phyloP scores from a whole-genome alignment of 2,797 vertebrate genomes.

The Lithobates pipiens region DNA sequence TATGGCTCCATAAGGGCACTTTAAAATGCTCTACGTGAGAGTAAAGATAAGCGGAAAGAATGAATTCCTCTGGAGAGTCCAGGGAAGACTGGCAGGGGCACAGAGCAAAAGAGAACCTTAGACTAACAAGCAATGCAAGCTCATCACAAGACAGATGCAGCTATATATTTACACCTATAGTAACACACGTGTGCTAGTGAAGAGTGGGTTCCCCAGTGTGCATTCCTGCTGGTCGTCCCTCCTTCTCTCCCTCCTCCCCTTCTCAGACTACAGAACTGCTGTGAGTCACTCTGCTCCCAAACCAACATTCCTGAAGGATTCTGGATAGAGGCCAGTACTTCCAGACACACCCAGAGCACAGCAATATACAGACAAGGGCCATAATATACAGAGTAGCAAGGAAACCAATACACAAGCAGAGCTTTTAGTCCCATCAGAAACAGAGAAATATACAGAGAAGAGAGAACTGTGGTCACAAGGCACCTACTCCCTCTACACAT shows the following conservation, averaged over 20 bases:
- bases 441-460: constrained; percentile 26
- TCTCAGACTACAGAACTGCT: constrained; percentile 38
- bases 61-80: background rate
- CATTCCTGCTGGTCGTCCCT: constrained; percentile 39
- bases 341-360: constrained; percentile 54
- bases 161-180: constrained; percentile 45
- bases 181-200: constrained; percentile 48
- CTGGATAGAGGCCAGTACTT: constrained; percentile 54
- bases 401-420: constrained; percentile 37
- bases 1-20: constrained; percentile 4
- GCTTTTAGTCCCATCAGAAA: constrained; percentile 21
- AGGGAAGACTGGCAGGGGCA: background rate
- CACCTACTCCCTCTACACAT: constrained; percentile 6
- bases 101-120: background rate
- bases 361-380: constrained; percentile 49
- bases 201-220: constrained; percentile 55
- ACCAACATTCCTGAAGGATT: constrained; percentile 62
- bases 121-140: background rate
- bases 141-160: background rate
- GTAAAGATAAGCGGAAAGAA: constrained; percentile 5
- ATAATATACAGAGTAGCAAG: constrained; percentile 45
- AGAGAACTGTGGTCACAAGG: background rate
- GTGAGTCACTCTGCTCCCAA: constrained; percentile 53
- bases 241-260: constrained; percentile 39
- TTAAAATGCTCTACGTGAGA: background rate